Base-by-base conservation (phyloP, 2,113 vertebrate genomes). In the Sander lucioperca region DNA sequence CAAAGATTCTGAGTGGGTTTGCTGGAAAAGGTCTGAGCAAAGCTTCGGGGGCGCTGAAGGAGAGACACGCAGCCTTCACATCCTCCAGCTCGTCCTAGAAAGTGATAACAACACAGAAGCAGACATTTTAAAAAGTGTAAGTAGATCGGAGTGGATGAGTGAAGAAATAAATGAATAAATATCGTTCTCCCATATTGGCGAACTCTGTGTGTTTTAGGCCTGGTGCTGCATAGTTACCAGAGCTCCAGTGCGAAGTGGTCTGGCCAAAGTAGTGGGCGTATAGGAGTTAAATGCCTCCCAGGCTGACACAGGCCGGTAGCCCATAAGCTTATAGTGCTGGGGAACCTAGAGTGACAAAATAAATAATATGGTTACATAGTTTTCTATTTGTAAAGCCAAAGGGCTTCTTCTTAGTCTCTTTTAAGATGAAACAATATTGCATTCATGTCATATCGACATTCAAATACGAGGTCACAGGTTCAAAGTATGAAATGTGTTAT, bases 1-100 rank as follows among this genome's bases (percentile, higher is more conserved):
- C 98, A 93, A 99, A 99, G 85, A 99, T 94, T 53, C 96, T 92
- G 53, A 98, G 95, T 0, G 96, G 96, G 69, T 96, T 94, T 45
- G 91, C 86, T 73, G 63, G 84, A 50, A 15, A 6, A 14, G 96
- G 93, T 25, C 21, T 75, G 16, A 96, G 84, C 54, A 99, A 89
- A 74, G 82, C 85, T 48, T 91, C 88, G 0, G 97, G 97, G 18
- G 95, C 93, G 2, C 59, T 89, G 87, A 98, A 95, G n/a, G 90
- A 95, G 78, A 97, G 87, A 48, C 21, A 8, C 12, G 16, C 14
- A n/a, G 45, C 27, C 48, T 71, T 65, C 15, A 57, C 65, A 18
- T 51, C 71, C n/a, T 74, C 72, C 80, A 93, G 77, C 79, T 96
- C 95, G 7, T 96, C 96, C 97, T 98, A 79, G 45, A 66, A 43